These are phyloP conservation scores for Barbus barbus DNA, from an alignment of 2,113 vertebrate genomes.

Conservation along the genomic window DNA sequence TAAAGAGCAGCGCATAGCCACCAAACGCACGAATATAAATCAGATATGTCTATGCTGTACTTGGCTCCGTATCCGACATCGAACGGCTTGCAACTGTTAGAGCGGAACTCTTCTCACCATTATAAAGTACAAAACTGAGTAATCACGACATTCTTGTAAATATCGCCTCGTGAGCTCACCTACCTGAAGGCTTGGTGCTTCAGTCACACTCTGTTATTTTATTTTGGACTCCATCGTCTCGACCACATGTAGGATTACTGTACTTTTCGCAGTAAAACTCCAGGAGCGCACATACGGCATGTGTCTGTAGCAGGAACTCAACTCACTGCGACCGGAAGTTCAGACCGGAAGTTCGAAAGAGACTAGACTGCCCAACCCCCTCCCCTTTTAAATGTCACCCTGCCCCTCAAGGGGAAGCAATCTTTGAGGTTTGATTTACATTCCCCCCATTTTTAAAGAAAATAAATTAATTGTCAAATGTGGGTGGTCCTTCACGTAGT, in stretches of 20 bases:
- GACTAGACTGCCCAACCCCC: not conserved
- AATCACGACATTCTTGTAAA: not conserved
- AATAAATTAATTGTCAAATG: not conserved
- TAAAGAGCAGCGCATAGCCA: not conserved
- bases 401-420: not conserved
- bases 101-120: conserved; percentile 18
- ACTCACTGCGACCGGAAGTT: conserved; percentile 36
- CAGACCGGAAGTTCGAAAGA: conserved; percentile 29
- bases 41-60: too few relatives aligned
- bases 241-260: conserved; percentile 9
- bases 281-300: conserved; percentile 50
- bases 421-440: not conserved
- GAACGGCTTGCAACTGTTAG: conserved; percentile 37
- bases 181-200: conserved; percentile 55
- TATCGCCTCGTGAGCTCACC: conserved; percentile 20
- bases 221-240: conserved; percentile 52
- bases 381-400: conserved; percentile 35
- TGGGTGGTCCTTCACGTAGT: not conserved
- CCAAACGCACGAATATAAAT: not conserved
- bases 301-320: conserved; percentile 50
- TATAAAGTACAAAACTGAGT: conserved; percentile 28
- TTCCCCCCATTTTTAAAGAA: not conserved
- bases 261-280: conserved; percentile 37
- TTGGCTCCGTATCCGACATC: not conserved
- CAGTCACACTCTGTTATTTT: conserved; percentile 31